phyloP scores from a whole-genome alignment of 2,888 invertebrate species.

The Cheiracanthium punctorium region DNA sequence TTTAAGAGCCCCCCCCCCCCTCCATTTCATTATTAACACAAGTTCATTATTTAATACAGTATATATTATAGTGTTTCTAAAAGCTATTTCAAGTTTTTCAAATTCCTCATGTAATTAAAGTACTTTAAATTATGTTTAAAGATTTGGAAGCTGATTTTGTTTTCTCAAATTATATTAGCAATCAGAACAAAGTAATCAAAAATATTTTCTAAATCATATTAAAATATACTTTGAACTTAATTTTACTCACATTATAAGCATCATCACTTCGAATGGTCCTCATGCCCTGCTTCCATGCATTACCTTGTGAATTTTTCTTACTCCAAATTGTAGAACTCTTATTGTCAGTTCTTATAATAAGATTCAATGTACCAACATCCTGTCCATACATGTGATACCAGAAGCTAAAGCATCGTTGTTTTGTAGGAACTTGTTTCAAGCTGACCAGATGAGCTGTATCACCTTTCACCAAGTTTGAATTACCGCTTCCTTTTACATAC shows the following conservation, averaged over 20 bases:
- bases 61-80: no score
- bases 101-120: no score
- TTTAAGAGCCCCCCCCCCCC: no score
- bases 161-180: no score
- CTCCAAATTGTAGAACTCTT: constrained; percentile 57
- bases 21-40: no score
- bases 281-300: constrained; percentile 54
- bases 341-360: constrained; percentile 72
- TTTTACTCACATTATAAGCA: constrained; percentile 41
- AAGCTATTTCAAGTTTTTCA: no score
- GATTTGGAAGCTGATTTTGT: no score
- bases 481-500: constrained; percentile 11
- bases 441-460: constrained; percentile 56
- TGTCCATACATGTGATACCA: constrained; percentile 70
- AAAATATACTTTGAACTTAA: no score
- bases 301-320: constrained; percentile 54
- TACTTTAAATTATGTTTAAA: no score
- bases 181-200: no score
- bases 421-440: constrained; percentile 38
- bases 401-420: constrained; percentile 60
- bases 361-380: constrained; percentile 74
- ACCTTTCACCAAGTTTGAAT: not conserved
- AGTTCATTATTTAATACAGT: no score
- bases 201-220: no score
- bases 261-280: constrained; percentile 46